Base-by-base conservation (phyloP, 1,140 invertebrate species). In the Melipona quadrifasciata region DNA sequence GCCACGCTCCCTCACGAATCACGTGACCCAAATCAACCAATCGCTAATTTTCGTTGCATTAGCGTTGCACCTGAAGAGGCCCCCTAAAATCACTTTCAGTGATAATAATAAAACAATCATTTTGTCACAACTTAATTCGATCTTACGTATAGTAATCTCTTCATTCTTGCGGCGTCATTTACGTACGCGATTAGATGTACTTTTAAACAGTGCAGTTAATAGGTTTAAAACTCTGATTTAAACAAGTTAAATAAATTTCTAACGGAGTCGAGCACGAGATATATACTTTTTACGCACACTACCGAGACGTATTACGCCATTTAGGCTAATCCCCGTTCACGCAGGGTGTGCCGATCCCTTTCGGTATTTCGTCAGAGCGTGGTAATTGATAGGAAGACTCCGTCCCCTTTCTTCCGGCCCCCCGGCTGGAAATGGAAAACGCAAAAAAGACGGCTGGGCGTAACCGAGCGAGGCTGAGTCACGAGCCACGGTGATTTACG, bases 331-430 rank as follows among this genome's bases (percentile, higher is more conserved):
- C 47, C n/a, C 6, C 55, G 1, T 8, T n/a, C 11, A 31, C 51
- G 11, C 19, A n/a, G 24, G n/a, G 21, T 19, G 21, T n/a, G 14
- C 0, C 24, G 31, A 34, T 68, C 55, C 72, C 24, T 55, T 68
- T 31, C 64, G 31, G 2, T 31, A 24, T 55, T 79, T 84, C 55
- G 55, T 53, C 70, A 47, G 19, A 55, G 39, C 75, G 55, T 53
- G 27, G 68, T 65, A 72, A 84, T 79, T 72, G 75, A 84, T 79
- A 79, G 76, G 34, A 83, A 70, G 82, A 79, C 55, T 67, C 55
- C 72, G 12, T 57, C 11, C 53, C 55, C 17, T 12, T 21, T 17
- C 53, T 31, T 31, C 31, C 31, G 31, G 1, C 55, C 24, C n/a
- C 19, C 17, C 51, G 24, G 31, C 19, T 47, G 65, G 61, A 31